Base-by-base conservation (phyloP, 2,113 vertebrate species). In the Hemicordylus capensis region DNA sequence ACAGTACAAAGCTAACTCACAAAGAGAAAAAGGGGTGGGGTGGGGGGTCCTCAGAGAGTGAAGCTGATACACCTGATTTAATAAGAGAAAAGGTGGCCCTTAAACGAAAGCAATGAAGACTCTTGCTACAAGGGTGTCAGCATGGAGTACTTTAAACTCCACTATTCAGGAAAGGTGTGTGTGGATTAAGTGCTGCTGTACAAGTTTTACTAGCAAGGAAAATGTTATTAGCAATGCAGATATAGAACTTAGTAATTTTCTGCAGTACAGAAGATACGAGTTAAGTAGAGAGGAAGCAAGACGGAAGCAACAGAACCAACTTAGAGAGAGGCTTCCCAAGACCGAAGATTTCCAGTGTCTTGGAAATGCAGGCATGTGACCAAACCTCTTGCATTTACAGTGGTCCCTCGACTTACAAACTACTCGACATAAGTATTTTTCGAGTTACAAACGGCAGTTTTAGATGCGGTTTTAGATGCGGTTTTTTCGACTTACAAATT, bases 271-370 rank as follows among this genome's bases (percentile, higher is more conserved):
- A 39, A 5, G 31, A 58, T 58, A 56, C n/a, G 24, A 51, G 8
- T 26, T 76, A 6, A 37, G 54, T 20, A 59, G 3, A 1, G 3
- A 17, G 46, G 73, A 6, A 54, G 80, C 10, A 0, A 72, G 24
- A 3, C 37, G 64, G 73, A 24, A 56, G 56, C 48, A 87, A 66
- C n/a, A n/a, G n/a, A n/a, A n/a, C n/a, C n/a, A n/a, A n/a, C n/a
- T n/a, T n/a, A n/a, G n/a, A n/a, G n/a, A n/a, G n/a, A n/a, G n/a
- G n/a, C n/a, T n/a, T n/a, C n/a, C n/a, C n/a, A n/a, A n/a, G n/a
- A n/a, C n/a, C n/a, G n/a, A n/a, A n/a, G n/a, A n/a, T n/a, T n/a
- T n/a, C n/a, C n/a, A n/a, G n/a, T n/a, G n/a, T n/a, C n/a, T n/a
- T n/a, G n/a, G n/a, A n/a, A n/a, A n/a, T n/a, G n/a, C n/a, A n/a